A percentile compares a stretch with the other conserved stretches of the same genome.
Conservation (phyloP, 1,140 invertebrate genomes). For the Melipona quadrifasciata region DNA sequence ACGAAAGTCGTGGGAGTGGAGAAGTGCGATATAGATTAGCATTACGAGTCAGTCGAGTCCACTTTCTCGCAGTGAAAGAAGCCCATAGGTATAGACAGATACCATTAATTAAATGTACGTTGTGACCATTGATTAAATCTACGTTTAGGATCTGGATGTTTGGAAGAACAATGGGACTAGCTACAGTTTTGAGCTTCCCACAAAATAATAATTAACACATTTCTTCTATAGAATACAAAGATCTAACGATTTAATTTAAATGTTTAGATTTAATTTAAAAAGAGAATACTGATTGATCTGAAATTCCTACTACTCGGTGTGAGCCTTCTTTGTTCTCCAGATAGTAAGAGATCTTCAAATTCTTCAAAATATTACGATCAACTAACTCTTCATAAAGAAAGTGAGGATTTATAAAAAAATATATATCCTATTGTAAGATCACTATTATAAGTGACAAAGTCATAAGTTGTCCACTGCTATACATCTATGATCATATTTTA, state of each 20-base stretch:
- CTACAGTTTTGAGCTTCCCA: too few relatives aligned
- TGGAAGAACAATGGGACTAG: too few relatives aligned
- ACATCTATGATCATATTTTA: not conserved
- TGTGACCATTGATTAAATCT: not conserved
- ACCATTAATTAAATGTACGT: not conserved
- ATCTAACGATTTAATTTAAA: too few relatives aligned
- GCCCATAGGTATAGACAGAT: not conserved
- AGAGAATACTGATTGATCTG: not conserved
- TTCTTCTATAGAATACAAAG: too few relatives aligned
- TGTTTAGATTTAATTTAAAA: not conserved
- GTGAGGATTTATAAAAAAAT: too few relatives aligned
- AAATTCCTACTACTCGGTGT: not conserved
- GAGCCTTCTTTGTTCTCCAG: too few relatives aligned
- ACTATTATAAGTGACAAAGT: not conserved
- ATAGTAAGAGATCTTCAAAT: too few relatives aligned
- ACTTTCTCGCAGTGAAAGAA: conserved; percentile 41
- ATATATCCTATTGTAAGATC: not conserved
- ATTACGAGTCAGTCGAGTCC: conserved; percentile 27
- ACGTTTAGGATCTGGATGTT: not conserved
- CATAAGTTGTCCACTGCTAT: not conserved
- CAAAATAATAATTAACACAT: too few relatives aligned
- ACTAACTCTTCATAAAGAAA: too few relatives aligned
- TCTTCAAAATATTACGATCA: too few relatives aligned
- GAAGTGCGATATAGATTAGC: conserved; percentile 34
- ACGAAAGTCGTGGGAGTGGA: conserved; percentile 61